These are phyloP conservation scores for Tenualosa ilisha DNA, from an alignment of 2,797 vertebrate species.

Conservation along the genomic window DNA sequence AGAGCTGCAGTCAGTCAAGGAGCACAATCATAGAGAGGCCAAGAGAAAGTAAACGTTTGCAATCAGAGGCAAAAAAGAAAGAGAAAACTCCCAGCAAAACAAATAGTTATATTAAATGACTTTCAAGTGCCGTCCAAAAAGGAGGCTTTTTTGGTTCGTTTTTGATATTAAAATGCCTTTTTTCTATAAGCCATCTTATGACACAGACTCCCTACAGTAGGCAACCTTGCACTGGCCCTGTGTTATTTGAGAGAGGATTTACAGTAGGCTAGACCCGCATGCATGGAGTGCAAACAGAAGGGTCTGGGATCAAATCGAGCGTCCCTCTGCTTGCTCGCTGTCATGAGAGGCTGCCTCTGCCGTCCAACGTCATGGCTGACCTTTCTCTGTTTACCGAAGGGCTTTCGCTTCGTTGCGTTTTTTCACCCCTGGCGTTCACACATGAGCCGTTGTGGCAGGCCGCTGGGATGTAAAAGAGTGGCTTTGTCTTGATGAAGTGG, in stretches of 20 bases:
- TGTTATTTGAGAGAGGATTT: conserved; percentile 13
- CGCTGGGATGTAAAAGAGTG: conserved; percentile 68
- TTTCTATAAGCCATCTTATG: background rate
- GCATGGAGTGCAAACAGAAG: conserved; percentile 45
- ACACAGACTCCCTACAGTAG: background rate
- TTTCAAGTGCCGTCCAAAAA: background rate
- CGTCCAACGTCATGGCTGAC: conserved; percentile 70
- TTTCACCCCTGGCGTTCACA: conserved; percentile 68
- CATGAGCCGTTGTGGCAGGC: conserved; percentile 65
- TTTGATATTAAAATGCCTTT: background rate
- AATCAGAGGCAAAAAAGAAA: background rate
- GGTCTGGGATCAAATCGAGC: conserved; percentile 30
- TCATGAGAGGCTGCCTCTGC: conserved; percentile 52
- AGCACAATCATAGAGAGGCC: background rate
- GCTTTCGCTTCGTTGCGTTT: conserved; percentile 70
- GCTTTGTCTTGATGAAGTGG: conserved; percentile 72
- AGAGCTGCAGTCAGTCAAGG: background rate
- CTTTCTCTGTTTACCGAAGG: conserved; percentile 76
- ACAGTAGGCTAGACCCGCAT: background rate
- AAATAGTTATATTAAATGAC: background rate
- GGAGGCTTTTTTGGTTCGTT: background rate
- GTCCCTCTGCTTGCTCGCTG: background rate
- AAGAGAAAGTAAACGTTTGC: background rate
- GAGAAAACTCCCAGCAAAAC: background rate
- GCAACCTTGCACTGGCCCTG: background rate